Base-by-base conservation (phyloP, 2,113 vertebrate species). In the Bombycilla garrulus region DNA sequence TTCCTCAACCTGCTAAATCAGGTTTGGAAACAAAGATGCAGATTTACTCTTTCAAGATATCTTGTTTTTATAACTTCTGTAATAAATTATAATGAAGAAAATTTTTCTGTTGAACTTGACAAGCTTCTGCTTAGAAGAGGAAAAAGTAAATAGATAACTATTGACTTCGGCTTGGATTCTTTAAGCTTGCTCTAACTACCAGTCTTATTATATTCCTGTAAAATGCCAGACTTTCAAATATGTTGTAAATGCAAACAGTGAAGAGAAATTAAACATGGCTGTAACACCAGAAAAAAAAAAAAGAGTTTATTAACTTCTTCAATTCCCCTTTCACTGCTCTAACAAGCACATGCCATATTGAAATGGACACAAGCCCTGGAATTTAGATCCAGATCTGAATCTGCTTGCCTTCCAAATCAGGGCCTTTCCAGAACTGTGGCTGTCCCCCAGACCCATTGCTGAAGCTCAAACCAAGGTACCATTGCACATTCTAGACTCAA, bases 221-320 rank as follows among this genome's bases (percentile, higher is more conserved):
- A 92, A 93, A 94, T 88, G 38, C 54, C 81, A 90, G 86, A 58
- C 72, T 88, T 95, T 79, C 73, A 96, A 69, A 83, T 28, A 25
- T 73, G 28, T 26, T 69, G 15, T 64, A 91, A 74, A 80, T 25
- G 60, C 24, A 92, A 86, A 71, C 88, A 92, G 23, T 71, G 47
- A 79, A 84, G 81, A 82, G 33, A 92, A 74, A 92, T 82, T 82
- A 93, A 89, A 87, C 3, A 4, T 31, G 10, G 20, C 40, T n/a
- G 35, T 44, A 78, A 36, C 0, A 3, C 17, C 21, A 74, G 76
- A 38, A 42, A 42, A 42, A 42, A 42, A 79, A 72, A 60, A 28
- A 2, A 18, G 4, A 16, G 6, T 77, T 82, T 85, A 84, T 92
- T 91, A 69, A 71, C n/a, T 50, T 93, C 15, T 61, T 79, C 60